Evolutionary conservation across 1,140 invertebrate species (phyloP).

Genomic region (Zaprionus ornatus): DNA sequence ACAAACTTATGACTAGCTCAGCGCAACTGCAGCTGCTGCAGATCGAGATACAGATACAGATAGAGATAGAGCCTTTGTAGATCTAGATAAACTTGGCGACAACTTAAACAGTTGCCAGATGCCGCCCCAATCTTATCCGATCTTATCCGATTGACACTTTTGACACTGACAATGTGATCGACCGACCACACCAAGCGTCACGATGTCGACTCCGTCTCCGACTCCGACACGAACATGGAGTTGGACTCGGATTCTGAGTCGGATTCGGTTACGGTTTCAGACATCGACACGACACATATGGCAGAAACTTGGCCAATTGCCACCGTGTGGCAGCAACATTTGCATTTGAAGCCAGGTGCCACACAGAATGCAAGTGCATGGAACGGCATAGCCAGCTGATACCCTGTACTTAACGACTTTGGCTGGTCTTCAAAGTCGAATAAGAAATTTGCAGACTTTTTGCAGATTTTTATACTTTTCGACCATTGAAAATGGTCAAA

Average conservation of each 20-base stretch:
- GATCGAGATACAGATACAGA: neutral
- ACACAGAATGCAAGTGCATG: no score
- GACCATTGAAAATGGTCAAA: no score
- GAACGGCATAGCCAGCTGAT: neutral
- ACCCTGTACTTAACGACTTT: neutral
- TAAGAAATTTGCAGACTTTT: no score
- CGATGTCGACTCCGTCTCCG: slow-evolving; percentile 1
- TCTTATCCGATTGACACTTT: slow-evolving; percentile 51
- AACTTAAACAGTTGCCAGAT: slow-evolving; percentile 21
- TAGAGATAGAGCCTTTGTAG: neutral
- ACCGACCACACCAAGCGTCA: slow-evolving; percentile 14
- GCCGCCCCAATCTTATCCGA: slow-evolving; percentile 59
- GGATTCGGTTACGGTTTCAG: slow-evolving; percentile 19
- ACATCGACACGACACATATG: slow-evolving; percentile 25
- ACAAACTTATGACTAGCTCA: slow-evolving; percentile 29
- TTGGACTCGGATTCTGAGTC: slow-evolving; percentile 17
- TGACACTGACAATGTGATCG: slow-evolving; percentile 59
- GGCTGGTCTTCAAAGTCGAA: no score
- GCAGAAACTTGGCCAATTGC: slow-evolving; percentile 15
- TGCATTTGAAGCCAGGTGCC: neutral
- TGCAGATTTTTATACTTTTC: no score
- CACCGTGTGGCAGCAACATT: slow-evolving; percentile 7
- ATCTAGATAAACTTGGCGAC: neutral
- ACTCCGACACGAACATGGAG: slow-evolving; percentile 24
- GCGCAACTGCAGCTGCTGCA: slow-evolving; percentile 7